Conservation (phyloP, 2,888 invertebrate genomes). For the Nebria brevicollis region DNA sequence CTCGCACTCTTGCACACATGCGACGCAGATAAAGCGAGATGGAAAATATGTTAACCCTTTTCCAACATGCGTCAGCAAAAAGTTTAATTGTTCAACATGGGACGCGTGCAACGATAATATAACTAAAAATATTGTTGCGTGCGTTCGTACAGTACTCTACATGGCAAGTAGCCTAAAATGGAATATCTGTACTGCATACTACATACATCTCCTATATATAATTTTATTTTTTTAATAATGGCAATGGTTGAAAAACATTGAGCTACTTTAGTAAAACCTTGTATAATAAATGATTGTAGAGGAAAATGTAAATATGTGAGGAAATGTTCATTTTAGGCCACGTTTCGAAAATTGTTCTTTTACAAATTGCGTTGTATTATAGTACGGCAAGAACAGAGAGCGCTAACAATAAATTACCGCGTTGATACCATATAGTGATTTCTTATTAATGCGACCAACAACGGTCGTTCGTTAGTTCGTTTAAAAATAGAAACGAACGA, state of each 20-base stretch:
- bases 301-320: no score
- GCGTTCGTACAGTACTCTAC: neutral
- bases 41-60: neutral
- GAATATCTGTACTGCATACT: neutral
- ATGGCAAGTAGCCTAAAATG: neutral
- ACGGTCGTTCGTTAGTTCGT: constrained; percentile 12
- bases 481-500: constrained; percentile 36
- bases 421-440: constrained; percentile 28
- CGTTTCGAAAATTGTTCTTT: neutral
- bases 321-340: neutral
- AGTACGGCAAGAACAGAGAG: neutral
- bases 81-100: constrained; percentile 1
- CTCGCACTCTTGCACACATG: neutral
- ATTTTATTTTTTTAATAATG: no score
- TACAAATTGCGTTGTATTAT: neutral
- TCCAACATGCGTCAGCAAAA: neutral
- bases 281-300: no score
- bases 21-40: neutral
- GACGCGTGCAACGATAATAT: constrained; percentile 1
- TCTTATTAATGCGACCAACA: constrained; percentile 34
- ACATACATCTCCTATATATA: no score
- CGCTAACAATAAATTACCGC: constrained; percentile 17
- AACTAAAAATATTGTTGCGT: neutral
- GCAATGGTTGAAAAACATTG: no score
- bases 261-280: no score